Base-by-base conservation (phyloP, 2,888 invertebrate species). In the Pandemis cinnamomeana region DNA sequence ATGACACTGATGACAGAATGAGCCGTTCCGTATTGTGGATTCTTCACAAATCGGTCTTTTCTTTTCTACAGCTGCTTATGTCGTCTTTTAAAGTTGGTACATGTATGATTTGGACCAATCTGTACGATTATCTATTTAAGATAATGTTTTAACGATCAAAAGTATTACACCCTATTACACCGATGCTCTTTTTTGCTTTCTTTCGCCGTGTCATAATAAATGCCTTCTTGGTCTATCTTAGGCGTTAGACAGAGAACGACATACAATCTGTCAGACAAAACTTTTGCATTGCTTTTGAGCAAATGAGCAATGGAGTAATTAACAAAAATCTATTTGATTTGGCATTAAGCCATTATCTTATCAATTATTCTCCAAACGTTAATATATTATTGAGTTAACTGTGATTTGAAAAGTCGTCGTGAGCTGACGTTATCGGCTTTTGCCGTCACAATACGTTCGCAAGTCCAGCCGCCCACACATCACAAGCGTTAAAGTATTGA, bases 251-350 rank as follows among this genome's bases (percentile, higher is more conserved):
- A 72, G 63, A 55, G 68, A 63, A 48, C 48, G 0, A 10, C 5
- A 8, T 55, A 20, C 7, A 48, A 41, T 42, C 11, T 63, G 55
- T 55, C 55, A 55, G 5, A 3, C 48, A 70, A 15, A 61, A 36
- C 11, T 15, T 58, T 62, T 72, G 44, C 8, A 7, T 64, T 58
- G 68, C 62, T 63, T 41, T 64, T 10, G 63, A 63, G 15, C 61
- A 27, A 20, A 68, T 72, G 51, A 64, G 36, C 61, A 36, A 69
- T 73, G 51, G 51, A 62, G 53, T 44, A 58, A 64, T 64, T 48
- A 69, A 48, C 64, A 66, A 55, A 73, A 69, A 73, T 69, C 64
- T 41, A 69, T 64, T 72, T 66, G 60, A 73, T 69, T 70, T 73
- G 73, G 64, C 51, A 13, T 46, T 36, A 51, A 66, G 58, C 63